Evolutionary conservation across 53 echinoderm and acorn worm species (phyloP).

Genomic region (Hippasteria phrygiana): DNA sequence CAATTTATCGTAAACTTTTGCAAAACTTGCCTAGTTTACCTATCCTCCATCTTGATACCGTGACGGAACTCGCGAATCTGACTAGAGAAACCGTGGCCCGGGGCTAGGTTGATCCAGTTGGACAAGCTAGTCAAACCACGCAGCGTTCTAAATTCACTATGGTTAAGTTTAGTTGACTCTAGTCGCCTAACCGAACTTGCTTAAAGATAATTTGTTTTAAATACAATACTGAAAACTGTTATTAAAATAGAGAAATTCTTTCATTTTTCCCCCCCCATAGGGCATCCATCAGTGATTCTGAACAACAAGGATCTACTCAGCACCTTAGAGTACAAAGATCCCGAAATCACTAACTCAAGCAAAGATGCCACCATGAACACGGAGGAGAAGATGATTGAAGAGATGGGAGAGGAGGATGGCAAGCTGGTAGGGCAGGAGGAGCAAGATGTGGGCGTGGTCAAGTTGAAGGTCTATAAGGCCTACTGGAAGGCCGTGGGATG

Average conservation of each 20-base stretch:
- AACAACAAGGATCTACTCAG: slow-evolving; percentile 50
- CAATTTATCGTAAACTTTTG: too few relatives aligned
- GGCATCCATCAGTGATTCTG: slow-evolving; percentile 39
- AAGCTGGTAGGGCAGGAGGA: slow-evolving; percentile 90
- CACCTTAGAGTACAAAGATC: slow-evolving; percentile 33
- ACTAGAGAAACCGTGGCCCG: too few relatives aligned
- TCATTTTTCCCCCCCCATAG: not conserved
- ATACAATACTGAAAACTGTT: not conserved
- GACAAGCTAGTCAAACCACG: too few relatives aligned
- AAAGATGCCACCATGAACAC: slow-evolving; percentile 1
- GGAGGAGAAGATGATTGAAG: not conserved
- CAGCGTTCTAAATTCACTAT: too few relatives aligned
- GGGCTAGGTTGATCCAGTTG: too few relatives aligned
- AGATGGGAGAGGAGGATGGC: slow-evolving; percentile 38
- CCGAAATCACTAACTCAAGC: slow-evolving; percentile 5
- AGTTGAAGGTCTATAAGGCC: slow-evolving; percentile 85
- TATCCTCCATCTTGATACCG: too few relatives aligned
- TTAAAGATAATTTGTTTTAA: not conserved
- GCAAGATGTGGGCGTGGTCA: slow-evolving; percentile 92
- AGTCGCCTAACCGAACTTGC: too few relatives aligned
- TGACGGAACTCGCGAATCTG: too few relatives aligned
- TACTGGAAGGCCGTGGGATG: slow-evolving; percentile 95
- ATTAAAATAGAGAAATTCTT: not conserved
- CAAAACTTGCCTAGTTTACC: too few relatives aligned
- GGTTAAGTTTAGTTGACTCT: too few relatives aligned